These are phyloP conservation scores for Hylyphantes graminicola DNA, from an alignment of 1,140 invertebrate species.

Conservation along the genomic window DNA sequence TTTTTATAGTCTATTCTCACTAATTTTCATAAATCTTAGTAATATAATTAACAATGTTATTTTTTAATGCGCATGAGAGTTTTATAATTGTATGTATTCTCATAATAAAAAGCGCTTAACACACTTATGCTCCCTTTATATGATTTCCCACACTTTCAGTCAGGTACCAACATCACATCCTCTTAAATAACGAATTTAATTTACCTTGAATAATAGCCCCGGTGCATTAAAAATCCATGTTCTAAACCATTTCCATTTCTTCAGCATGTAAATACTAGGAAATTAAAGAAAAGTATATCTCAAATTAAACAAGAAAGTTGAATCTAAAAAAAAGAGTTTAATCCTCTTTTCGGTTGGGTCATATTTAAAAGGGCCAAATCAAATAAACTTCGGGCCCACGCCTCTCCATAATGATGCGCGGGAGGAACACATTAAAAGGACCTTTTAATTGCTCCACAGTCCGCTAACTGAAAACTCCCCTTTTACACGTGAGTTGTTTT, in stretches of 20 bases:
- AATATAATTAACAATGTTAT: too few relatives aligned
- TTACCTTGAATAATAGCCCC: constrained; percentile 10
- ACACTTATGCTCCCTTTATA: too few relatives aligned
- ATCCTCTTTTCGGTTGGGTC: background rate
- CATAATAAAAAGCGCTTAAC: too few relatives aligned
- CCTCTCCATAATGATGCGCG: constrained; percentile 39
- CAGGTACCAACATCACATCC: constrained; percentile 7
- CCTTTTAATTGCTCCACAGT: constrained; percentile 53
- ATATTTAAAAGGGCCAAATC: constrained; percentile 6
- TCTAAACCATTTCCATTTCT: background rate
- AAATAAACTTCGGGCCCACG: constrained; percentile 25
- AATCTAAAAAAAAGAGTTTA: background rate
- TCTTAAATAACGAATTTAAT: constrained; percentile 30
- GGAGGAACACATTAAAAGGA: constrained; percentile 43
- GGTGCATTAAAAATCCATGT: background rate
- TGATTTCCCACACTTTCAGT: constrained; percentile 5
- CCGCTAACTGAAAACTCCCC: constrained; percentile 28
- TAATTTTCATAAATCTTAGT: too few relatives aligned
- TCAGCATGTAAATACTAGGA: background rate
- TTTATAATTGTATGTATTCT: background rate
- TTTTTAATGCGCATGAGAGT: background rate
- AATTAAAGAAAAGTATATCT: background rate
- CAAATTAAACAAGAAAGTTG: constrained; percentile 8
- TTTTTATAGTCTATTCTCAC: too few relatives aligned
- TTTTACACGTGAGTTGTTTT: constrained; percentile 5